phyloP scores from a whole-genome alignment of 1,140 invertebrate species.

The Danaus plexippus region DNA sequence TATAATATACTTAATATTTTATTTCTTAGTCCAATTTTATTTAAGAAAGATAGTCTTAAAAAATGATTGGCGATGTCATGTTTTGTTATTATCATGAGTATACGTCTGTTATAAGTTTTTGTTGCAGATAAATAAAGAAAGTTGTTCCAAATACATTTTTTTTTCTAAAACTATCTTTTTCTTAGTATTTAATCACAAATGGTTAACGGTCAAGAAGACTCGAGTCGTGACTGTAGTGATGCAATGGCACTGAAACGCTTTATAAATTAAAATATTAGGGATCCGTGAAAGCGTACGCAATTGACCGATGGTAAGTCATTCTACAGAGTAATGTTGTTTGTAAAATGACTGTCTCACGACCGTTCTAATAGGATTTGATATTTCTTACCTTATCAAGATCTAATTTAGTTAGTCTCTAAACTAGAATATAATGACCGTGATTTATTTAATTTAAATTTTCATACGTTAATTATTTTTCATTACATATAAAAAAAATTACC shows the following conservation, averaged over 20 bases:
- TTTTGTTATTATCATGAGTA: too few species aligned
- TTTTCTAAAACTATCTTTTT: conserved; percentile 1
- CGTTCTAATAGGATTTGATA: conserved; percentile 13
- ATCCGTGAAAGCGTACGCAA: conserved; percentile 11
- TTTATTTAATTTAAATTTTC: too few species aligned
- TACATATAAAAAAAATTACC: too few species aligned
- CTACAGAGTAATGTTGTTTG: conserved; percentile 15
- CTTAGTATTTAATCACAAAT: not conserved
- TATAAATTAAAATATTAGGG: conserved; percentile 18
- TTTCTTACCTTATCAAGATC: conserved; percentile 6
- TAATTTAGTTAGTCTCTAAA: not conserved
- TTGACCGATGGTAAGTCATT: conserved; percentile 11
- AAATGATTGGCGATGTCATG: too few species aligned
- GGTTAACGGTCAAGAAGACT: conserved; percentile 16
- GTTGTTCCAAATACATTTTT: not conserved
- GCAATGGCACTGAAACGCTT: conserved; percentile 13
- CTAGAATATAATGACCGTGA: too few species aligned
- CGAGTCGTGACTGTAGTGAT: conserved; percentile 15
- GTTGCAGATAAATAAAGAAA: conserved; percentile 7
- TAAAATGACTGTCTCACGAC: conserved; percentile 12
- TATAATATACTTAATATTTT: too few species aligned
- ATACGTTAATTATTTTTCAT: too few species aligned
- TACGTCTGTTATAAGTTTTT: conserved; percentile 2
- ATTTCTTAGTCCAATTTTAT: too few species aligned
- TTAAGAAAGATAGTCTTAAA: too few species aligned